Evolutionary conservation across 2,888 invertebrate genomes (phyloP), one percentile per base, ranked within the genome.

Genomic region (Ommatoiulus sabulosus): DNA sequence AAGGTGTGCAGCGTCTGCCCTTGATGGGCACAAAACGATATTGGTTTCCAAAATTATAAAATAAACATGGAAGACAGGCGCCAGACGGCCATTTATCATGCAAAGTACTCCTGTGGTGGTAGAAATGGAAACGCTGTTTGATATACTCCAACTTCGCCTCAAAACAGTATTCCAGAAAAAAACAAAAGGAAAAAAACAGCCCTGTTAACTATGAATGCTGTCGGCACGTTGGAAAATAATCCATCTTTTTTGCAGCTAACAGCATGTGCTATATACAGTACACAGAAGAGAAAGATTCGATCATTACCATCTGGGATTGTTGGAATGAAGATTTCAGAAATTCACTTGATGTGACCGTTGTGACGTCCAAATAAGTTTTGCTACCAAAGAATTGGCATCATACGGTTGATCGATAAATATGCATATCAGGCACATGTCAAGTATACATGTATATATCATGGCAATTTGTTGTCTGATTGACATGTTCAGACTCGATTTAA

Each of bases 21-120:
- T n/a, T 63, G 63, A 63, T 63, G 63, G 63, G 63, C 63, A 6
- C 63, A 63, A 63, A 63, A 63, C 6, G 63, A 63, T 63, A 63
- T 63, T 63, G 63, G n/a, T n/a, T 63, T 63, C 63, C n/a, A 63
- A 63, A 63, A 63, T 63, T 63, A 63, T 63, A 63, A 63, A 63
- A 63, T 63, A 63, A 63, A 63, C n/a, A 63, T 63, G 63, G 63
- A n/a, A 63, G n/a, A 63, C 63, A 63, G 63, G 63, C 63, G 63
- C 63, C 63, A 63, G 63, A 63, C 63, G 63, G 63, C 63, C 63
- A 63, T 63, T 63, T 63, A 63, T 63, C 63, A 63, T 63, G 63
- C 63, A 63, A 63, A 63, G 63, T n/a, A 63, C 63, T 63, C 63
- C 63, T 63, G 63, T n/a, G n/a, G 63, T n/a, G 52, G 15, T 15